phyloP scores from a whole-genome alignment of 2,888 invertebrate genomes.

The Notocelia uddmanniana region DNA sequence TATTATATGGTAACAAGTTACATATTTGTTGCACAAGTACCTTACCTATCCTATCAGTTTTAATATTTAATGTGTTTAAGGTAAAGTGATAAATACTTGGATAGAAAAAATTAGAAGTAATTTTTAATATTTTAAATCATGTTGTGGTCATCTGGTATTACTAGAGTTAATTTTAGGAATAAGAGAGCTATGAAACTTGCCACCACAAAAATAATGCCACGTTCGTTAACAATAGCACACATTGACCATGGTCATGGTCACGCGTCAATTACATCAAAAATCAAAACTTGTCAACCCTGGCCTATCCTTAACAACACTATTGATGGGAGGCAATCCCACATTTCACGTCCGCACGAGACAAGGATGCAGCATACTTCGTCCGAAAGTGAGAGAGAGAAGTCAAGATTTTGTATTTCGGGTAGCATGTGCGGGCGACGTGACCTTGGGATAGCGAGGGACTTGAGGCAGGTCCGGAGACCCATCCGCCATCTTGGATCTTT shows the following conservation, averaged over 20 bases:
- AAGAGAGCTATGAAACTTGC: background rate
- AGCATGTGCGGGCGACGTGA: constrained; percentile 74
- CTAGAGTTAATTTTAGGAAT: background rate
- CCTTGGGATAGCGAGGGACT: constrained; percentile 75
- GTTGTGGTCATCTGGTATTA: background rate
- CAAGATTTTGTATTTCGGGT: constrained; percentile 79
- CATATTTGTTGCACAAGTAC: constrained; percentile 4
- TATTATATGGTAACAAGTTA: constrained; percentile 11
- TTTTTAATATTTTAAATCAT: background rate
- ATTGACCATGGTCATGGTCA: constrained; percentile 38
- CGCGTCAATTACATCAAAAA: constrained; percentile 18
- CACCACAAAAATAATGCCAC: background rate
- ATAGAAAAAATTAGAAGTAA: background rate
- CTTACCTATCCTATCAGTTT: constrained; percentile 8
- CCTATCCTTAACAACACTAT: constrained; percentile 61
- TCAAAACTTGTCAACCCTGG: constrained; percentile 51
- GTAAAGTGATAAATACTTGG: background rate
- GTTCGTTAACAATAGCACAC: background rate
- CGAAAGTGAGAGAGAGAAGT: constrained; percentile 64
- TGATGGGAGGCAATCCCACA: constrained; percentile 66
- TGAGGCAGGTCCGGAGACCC: constrained; percentile 79
- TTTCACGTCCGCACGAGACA: constrained; percentile 62
- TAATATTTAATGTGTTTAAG: background rate
- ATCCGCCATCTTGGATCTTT: constrained; percentile 67
- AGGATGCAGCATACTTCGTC: constrained; percentile 55